A percentile compares a stretch with the other conserved stretches of the same genome.
Conservation (phyloP, 1,140 invertebrate species). For the Lineus longissimus region DNA sequence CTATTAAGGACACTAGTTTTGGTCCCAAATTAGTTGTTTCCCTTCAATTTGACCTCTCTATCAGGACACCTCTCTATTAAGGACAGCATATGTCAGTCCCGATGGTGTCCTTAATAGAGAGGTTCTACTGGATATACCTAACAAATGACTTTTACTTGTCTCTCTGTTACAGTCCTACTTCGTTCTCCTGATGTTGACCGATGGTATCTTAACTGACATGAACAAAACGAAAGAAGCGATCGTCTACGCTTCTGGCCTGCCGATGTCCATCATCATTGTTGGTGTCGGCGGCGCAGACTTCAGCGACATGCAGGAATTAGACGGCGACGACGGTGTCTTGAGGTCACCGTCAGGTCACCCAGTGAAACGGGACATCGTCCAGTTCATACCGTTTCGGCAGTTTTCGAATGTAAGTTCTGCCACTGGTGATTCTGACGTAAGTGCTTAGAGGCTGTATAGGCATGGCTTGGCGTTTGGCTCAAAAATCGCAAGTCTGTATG, state of each 20-base stretch:
- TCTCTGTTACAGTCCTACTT: slow-evolving; percentile 59
- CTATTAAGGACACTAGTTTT: too few relatives aligned
- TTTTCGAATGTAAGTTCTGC: slow-evolving; percentile 47
- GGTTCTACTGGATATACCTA: neutral
- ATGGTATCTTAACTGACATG: slow-evolving; percentile 68
- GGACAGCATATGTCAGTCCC: too few relatives aligned
- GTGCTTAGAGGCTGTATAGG: too few relatives aligned
- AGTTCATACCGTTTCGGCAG: slow-evolving; percentile 61
- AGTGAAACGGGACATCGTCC: slow-evolving; percentile 61
- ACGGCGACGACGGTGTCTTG: slow-evolving; percentile 59
- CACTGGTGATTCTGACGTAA: neutral
- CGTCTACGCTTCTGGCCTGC: slow-evolving; percentile 58
- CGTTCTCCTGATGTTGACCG: slow-evolving; percentile 65
- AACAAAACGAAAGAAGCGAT: slow-evolving; percentile 61
- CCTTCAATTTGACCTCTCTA: too few relatives aligned
- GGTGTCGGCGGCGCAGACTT: slow-evolving; percentile 64
- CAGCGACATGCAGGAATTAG: slow-evolving; percentile 58
- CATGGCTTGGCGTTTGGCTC: too few relatives aligned
- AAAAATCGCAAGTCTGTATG: neutral
- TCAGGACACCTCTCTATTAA: too few relatives aligned
- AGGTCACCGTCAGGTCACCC: slow-evolving; percentile 43
- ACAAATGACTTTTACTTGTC: neutral
- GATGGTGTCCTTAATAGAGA: too few relatives aligned
- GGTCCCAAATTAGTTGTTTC: too few relatives aligned
- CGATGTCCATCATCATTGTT: slow-evolving; percentile 64